Evolutionary conservation across 2,113 vertebrate genomes (phyloP), one percentile per base, ranked within the genome.

Genomic region (Coptodon rendalli): DNA sequence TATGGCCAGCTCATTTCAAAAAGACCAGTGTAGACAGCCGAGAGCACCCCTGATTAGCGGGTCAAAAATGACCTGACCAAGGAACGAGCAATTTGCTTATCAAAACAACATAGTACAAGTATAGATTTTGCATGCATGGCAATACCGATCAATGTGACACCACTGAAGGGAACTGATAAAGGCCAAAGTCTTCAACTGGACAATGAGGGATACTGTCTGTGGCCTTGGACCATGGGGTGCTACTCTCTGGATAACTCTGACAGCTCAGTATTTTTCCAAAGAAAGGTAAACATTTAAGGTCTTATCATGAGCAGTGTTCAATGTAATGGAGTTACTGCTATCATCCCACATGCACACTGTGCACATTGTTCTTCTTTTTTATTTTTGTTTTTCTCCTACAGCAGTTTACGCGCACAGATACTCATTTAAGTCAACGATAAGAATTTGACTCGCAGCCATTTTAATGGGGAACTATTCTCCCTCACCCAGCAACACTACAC

Each of bases 51-150:
- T 31, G 45, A 78, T 78, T 52, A 78, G 45, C 0, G 3, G 4
- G 45, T 52, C 45, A 52, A 78, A 52, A 34, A 13, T 2, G 45
- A 19, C 45, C 45, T 78, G 73, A 52, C 48, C 9, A 31, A 31
- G 0, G 45, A n/a, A 50, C 0, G 4, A 52, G 16, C 11, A 78
- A 48, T 34, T 45, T 52, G 10, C 27, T 52, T n/a, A 52, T 50
- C 4, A 78, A 78, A 52, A 34, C 6, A 52, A 34, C 45, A 52
- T 0, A 50, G 6, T 34, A 19, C 10, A 78, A 50, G 10, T 17
- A 31, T 29, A 52, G 43, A 50, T 50, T 50, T 11, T 3, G 27
- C 16, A 50, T 76, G 43, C 24, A 76, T 50, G 4, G 2, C 27
- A 52, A 4, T n/a, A 34, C 2, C n/a, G 10, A 52, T 78, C 45